Conservation (phyloP, 2,888 invertebrate genomes). For the Cyrtodaria siliqua region DNA sequence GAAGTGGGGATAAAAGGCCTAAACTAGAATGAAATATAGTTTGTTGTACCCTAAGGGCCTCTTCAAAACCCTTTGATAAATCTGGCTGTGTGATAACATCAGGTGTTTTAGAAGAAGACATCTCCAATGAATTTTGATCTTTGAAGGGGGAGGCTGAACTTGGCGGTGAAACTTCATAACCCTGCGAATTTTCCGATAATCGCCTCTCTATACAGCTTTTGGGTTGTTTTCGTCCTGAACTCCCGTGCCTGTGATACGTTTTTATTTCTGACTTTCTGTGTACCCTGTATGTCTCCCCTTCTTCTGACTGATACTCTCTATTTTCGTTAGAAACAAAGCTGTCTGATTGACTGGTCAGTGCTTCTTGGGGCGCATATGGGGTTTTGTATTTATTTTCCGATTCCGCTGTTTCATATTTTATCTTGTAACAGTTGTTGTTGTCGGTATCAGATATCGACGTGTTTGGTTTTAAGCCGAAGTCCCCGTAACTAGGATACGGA, state of each 20-base stretch:
- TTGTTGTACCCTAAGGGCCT: conserved; percentile 50
- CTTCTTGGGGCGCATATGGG: conserved; percentile 5
- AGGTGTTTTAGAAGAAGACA: conserved; percentile 8
- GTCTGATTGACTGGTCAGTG: neutral
- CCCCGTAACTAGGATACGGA: conserved; percentile 38
- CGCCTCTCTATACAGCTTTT: conserved; percentile 44
- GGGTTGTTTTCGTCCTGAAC: conserved; percentile 33
- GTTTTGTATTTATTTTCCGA: conserved; percentile 13
- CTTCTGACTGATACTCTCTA: conserved; percentile 44
- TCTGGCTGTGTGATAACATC: conserved; percentile 26
- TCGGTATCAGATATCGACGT: neutral
- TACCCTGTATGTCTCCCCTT: conserved; percentile 44
- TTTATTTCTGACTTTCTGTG: conserved; percentile 59
- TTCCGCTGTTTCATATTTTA: conserved; percentile 30
- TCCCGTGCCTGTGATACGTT: conserved; percentile 42
- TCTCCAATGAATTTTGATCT: conserved; percentile 6
- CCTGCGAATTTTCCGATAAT: conserved; percentile 28
- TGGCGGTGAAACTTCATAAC: conserved; percentile 14
- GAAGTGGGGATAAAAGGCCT: conserved; percentile 52
- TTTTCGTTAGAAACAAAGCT: conserved; percentile 15
- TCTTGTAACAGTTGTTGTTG: conserved; percentile 19
- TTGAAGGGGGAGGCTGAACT: conserved; percentile 18
- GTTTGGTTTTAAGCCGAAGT: conserved; percentile 17
- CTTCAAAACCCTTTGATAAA: conserved; percentile 51
- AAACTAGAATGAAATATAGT: conserved; percentile 53